Evolutionary conservation across 2,113 vertebrate species (phyloP), one percentile per base, ranked within the genome.

Genomic region (Brachypteracias leptosomus): DNA sequence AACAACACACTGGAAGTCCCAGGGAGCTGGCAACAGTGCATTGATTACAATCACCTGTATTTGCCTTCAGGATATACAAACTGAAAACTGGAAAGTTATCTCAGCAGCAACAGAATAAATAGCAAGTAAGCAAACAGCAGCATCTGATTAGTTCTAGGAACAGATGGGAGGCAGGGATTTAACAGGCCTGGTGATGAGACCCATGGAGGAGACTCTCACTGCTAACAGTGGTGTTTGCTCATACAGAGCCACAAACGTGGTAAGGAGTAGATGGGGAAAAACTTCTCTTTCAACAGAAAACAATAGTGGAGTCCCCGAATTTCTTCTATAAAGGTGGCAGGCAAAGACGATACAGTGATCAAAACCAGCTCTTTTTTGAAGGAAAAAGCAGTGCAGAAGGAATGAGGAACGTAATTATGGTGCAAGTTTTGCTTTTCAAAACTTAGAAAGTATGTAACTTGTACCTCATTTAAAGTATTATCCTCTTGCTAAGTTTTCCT

Each of bases 161-260:
- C 86, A 96, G 89, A 92, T 71, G 80, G 92, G 51, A 93, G n/a
- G 35, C 42, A 68, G 67, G 46, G 79, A 92, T 63, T 93, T 93
- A 92, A 80, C 58, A 70, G 55, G 79, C 67, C 68, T 95, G 63
- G 38, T 74, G 51, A 89, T 33, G n/a, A 89, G 72, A 51, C 81
- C 38, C 52, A 62, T 0, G 0, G 59, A 81, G 46, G 66, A 93
- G 36, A 73, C 33, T 81, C 82, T 52, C 47, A 49, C 15, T 78
- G 52, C 6, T 67, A 86, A 21, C 42, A 65, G 31, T 9, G 5
- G 9, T n/a, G 28, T 61, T 87, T 72, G 55, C 49, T 89, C 57
- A 66, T 22, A 80, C 8, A 65, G 24, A 52, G 44, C 33, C 16
- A 51, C n/a, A 90, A 57, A 74, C 33, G n/a, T 1, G 4, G 10